Conservation (phyloP, 1,140 invertebrate species). For the Cotesia glomerata region DNA sequence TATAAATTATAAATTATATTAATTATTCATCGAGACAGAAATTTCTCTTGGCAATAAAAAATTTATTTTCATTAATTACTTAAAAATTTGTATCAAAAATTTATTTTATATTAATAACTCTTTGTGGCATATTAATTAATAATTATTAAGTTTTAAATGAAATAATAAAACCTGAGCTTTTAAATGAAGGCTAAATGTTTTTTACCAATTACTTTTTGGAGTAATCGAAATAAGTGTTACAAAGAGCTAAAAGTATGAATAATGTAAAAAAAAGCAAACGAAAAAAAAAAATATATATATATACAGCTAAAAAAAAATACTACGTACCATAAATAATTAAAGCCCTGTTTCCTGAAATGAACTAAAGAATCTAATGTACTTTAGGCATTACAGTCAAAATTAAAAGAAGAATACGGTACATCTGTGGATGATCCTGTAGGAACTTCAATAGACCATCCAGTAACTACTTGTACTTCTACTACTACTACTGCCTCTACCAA, state of each 20-base stretch:
- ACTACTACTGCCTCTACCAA: slow-evolving; percentile 13
- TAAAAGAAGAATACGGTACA: slow-evolving; percentile 50
- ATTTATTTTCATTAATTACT: neutral
- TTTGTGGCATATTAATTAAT: neutral
- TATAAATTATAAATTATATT: neutral
- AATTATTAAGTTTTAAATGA: neutral
- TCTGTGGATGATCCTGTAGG: slow-evolving; percentile 47
- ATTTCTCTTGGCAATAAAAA: slow-evolving; percentile 31
- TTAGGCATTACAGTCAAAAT: slow-evolving; percentile 42
- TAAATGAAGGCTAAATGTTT: no score
- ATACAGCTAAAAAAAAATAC: neutral
- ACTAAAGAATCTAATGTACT: slow-evolving; percentile 40
- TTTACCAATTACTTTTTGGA: no score
- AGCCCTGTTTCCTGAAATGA: neutral
- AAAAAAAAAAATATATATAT: slow-evolving; percentile 8
- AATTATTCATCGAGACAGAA: neutral
- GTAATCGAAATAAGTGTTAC: neutral
- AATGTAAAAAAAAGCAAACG: neutral
- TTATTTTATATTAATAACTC: no score
- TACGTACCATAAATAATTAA: neutral
- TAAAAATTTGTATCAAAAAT: no score
- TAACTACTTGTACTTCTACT: neutral
- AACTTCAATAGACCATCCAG: slow-evolving; percentile 33
- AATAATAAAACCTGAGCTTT: neutral
- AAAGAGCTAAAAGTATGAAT: neutral